A percentile compares a stretch with the other conserved stretches of the same genome.
These are phyloP conservation scores for Sialis lutaria DNA, from an alignment of 2,888 invertebrate species.

Conservation along the genomic window DNA sequence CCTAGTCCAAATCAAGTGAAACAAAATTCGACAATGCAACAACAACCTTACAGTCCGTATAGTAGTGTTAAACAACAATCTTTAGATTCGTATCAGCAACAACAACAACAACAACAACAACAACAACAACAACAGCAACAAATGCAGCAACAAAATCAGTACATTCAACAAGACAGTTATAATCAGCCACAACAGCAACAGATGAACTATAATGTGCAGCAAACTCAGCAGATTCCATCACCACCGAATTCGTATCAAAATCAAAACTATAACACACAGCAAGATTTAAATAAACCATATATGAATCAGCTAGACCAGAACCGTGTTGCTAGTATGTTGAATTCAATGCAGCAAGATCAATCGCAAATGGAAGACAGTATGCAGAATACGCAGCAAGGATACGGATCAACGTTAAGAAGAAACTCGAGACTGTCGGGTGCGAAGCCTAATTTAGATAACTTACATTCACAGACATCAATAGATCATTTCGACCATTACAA, in stretches of 20 bases:
- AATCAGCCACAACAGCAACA: conserved; percentile 11
- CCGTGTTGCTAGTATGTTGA: conserved; percentile 14
- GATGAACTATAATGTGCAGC: conserved; percentile 7
- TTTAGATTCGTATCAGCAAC: conserved; percentile 12
- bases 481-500: conserved; percentile 92
- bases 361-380: conserved; percentile 15
- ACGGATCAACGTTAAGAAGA: conserved; percentile 19
- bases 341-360: conserved; percentile 11
- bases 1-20: conserved; percentile 6
- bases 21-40: conserved; percentile 8
- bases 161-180: conserved; percentile 9
- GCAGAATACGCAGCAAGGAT: conserved; percentile 19
- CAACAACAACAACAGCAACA: conserved; percentile 7
- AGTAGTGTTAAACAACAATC: conserved; percentile 8
- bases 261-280: conserved; percentile 14
- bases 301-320: conserved; percentile 19
- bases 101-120: conserved; percentile 17
- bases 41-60: conserved; percentile 19
- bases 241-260: conserved; percentile 10
- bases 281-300: conserved; percentile 6
- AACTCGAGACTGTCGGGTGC: conserved; percentile 29
- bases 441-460: conserved; percentile 25
- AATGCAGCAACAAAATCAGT: conserved; percentile 11
- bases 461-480: conserved; percentile 50
- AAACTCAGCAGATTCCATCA: conserved; percentile 11